Evolutionary conservation across 2,888 invertebrate species (phyloP).

Genomic region (Meta bourneti): DNA sequence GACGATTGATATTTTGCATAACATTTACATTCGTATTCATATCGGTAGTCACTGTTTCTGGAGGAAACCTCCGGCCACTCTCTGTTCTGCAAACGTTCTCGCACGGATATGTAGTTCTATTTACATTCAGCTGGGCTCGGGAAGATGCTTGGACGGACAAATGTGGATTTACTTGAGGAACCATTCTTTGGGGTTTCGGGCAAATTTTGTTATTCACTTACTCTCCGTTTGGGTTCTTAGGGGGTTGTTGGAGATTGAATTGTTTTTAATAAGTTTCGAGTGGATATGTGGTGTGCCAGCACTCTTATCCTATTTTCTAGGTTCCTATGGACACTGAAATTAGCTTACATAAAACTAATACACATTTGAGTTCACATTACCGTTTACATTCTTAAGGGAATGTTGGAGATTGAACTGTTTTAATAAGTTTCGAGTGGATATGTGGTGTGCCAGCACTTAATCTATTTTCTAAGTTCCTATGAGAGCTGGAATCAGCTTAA

Average conservation of each 20-base stretch:
- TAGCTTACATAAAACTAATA: too few species aligned
- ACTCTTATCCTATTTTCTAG: too few species aligned
- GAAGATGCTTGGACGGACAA: slow-evolving; percentile 44
- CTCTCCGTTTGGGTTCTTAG: slow-evolving; percentile 43
- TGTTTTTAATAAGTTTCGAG: slow-evolving; percentile 18
- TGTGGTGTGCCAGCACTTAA: too few species aligned
- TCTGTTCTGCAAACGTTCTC: slow-evolving; percentile 52
- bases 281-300: slow-evolving; percentile 2
- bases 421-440: too few species aligned
- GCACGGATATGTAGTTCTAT: slow-evolving; percentile 32
- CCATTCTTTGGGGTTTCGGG: slow-evolving; percentile 9
- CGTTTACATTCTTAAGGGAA: too few species aligned
- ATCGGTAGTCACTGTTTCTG: slow-evolving; percentile 70
- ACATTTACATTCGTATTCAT: slow-evolving; percentile 77
- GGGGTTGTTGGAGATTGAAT: too few species aligned
- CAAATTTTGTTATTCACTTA: slow-evolving; percentile 54
- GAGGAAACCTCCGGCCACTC: slow-evolving; percentile 11
- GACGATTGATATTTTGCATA: slow-evolving; percentile 75
- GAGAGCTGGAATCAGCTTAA: too few species aligned
- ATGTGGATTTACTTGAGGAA: slow-evolving; percentile 34
- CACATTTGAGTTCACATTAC: too few species aligned
- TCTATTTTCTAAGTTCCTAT: too few species aligned
- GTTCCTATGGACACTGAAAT: too few species aligned
- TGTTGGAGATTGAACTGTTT: too few species aligned
- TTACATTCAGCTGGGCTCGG: slow-evolving; percentile 47